phyloP scores from a whole-genome alignment of 2,113 vertebrate genomes.

The Chrysemys picta region DNA sequence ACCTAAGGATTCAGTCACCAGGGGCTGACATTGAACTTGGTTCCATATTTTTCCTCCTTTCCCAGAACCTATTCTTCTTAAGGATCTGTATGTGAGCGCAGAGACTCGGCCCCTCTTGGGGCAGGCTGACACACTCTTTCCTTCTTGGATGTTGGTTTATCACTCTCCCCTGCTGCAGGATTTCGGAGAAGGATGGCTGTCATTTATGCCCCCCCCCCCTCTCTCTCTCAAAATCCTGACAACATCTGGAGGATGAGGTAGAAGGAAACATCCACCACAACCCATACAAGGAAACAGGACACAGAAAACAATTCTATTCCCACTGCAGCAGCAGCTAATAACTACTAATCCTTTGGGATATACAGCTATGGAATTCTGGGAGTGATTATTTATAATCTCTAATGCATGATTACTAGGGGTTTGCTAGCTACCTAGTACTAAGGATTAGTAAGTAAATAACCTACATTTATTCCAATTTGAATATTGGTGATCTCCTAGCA shows the following conservation, averaged over 20 bases:
- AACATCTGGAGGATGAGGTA: neutral
- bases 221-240: neutral
- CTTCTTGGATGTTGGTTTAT: neutral
- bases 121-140: neutral
- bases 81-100: neutral
- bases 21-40: neutral
- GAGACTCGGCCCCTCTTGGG: fast-evolving
- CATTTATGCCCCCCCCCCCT: too few species aligned
- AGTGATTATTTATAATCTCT: neutral
- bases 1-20: neutral
- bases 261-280: neutral
- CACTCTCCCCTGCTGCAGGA: neutral
- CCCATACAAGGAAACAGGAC: neutral
- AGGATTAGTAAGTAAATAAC: neutral
- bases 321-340: neutral
- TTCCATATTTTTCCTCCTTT: too few species aligned
- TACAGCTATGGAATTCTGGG: fast-evolving
- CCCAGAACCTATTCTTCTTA: neutral
- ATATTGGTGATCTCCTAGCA: neutral
- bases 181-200: neutral
- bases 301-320: neutral
- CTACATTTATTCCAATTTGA: neutral
- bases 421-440: fast-evolving
- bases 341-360: neutral
- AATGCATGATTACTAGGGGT: neutral